A percentile compares a stretch with the other conserved stretches of the same genome.
Conservation (phyloP, 1,140 invertebrate genomes). For the Drosophila miranda region DNA sequence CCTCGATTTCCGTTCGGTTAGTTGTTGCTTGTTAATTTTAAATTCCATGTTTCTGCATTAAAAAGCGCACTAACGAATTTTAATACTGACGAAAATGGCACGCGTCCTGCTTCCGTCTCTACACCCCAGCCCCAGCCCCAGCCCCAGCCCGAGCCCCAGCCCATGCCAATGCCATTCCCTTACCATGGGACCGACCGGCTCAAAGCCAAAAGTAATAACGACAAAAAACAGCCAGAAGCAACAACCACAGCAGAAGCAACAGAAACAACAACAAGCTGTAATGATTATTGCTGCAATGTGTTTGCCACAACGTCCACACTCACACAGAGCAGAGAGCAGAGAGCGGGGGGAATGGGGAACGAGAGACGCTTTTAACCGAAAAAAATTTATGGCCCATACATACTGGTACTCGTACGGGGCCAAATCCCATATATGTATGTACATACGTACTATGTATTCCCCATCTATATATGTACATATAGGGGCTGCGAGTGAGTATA, state of each 20-base stretch:
- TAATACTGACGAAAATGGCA: conserved; percentile 69
- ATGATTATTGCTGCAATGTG: conserved; percentile 78
- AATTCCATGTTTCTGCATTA: conserved; percentile 76
- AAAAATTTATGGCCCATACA: conserved; percentile 75
- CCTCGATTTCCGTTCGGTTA: conserved; percentile 47
- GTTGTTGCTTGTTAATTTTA: conserved; percentile 75
- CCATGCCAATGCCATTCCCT: conserved; percentile 3
- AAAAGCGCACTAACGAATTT: conserved; percentile 65
- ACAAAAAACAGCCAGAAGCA: conserved; percentile 56
- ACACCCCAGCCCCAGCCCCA: background rate
- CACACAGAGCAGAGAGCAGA: conserved; percentile 1
- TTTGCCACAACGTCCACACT: conserved; percentile 72
- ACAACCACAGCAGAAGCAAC: conserved; percentile 27
- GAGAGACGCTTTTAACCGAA: conserved; percentile 45
- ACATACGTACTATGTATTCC: background rate
- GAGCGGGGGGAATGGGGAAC: background rate
- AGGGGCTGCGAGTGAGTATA: background rate
- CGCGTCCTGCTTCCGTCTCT: conserved; percentile 2
- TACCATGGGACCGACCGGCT: conserved; percentile 8
- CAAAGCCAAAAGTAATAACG: conserved; percentile 71
- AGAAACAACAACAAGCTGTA: conserved; percentile 68
- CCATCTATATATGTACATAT: too few species aligned
- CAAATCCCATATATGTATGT: conserved; percentile 1
- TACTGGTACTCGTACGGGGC: conserved; percentile 16
- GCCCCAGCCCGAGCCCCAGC: too few species aligned